phyloP scores from a whole-genome alignment of 2,888 invertebrate genomes.

The Brassicogethes aeneus region DNA sequence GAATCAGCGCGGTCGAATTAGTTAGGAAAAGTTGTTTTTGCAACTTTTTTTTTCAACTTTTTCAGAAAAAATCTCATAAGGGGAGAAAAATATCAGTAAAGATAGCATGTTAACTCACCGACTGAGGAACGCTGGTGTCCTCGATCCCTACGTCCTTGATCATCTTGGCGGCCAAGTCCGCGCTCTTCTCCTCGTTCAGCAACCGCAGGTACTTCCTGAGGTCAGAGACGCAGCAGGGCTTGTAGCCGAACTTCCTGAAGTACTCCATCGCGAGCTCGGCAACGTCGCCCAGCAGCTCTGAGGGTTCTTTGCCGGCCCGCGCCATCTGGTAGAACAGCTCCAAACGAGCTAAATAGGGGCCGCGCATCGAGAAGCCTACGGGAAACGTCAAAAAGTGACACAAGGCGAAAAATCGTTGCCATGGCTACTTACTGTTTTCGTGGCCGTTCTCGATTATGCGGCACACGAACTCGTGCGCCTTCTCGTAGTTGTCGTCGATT shows the following conservation, averaged over 20 bases:
- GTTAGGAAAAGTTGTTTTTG: too few species aligned
- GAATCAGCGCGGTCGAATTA: too few species aligned
- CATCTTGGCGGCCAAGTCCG: conserved; percentile 50
- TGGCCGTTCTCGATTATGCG: conserved; percentile 35
- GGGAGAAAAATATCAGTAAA: too few species aligned
- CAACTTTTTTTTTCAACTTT: too few species aligned
- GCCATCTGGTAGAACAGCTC: conserved; percentile 61
- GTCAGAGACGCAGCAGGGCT: conserved; percentile 80
- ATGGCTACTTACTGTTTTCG: conserved; percentile 28
- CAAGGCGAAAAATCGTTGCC: not conserved
- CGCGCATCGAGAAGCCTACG: conserved; percentile 51
- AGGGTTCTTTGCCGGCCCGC: conserved; percentile 46
- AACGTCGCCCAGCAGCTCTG: conserved; percentile 51
- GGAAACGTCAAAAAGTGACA: conserved; percentile 7
- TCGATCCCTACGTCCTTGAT: conserved; percentile 55
- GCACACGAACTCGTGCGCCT: conserved; percentile 40
- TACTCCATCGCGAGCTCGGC: conserved; percentile 68
- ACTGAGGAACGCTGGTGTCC: conserved; percentile 54
- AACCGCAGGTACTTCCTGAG: conserved; percentile 65
- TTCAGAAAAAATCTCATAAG: too few species aligned
- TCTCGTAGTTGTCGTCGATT: conserved; percentile 37
- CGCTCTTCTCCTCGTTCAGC: conserved; percentile 54
- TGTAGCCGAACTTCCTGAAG: conserved; percentile 73
- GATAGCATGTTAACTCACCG: too few species aligned
- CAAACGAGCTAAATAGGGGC: conserved; percentile 76